Evolutionary conservation across 1,140 invertebrate genomes (phyloP).

Genomic region (Fopius arisanus): DNA sequence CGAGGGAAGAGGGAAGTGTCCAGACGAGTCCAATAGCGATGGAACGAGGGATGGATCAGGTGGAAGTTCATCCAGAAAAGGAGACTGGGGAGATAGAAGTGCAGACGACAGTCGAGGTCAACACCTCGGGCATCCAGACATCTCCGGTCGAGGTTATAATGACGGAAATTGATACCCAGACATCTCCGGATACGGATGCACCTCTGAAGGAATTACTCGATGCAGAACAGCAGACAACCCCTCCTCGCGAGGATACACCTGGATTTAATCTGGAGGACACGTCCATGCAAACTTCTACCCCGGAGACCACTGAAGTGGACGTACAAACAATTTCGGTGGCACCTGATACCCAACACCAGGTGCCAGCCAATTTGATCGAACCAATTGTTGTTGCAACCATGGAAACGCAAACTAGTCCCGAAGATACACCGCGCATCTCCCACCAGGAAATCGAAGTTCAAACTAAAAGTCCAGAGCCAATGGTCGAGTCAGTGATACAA

Average conservation of each 20-base stretch:
- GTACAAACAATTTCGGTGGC: slow-evolving; percentile 30
- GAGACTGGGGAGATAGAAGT: slow-evolving; percentile 46
- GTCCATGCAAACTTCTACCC: slow-evolving; percentile 30
- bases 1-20: slow-evolving; percentile 44
- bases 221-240: slow-evolving; percentile 45
- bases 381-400: slow-evolving; percentile 23
- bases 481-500: slow-evolving; percentile 46
- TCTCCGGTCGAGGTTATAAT: slow-evolving; percentile 40
- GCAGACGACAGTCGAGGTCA: slow-evolving; percentile 42
- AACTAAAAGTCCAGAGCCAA: slow-evolving; percentile 39
- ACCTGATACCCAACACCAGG: slow-evolving; percentile 28
- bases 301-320: slow-evolving; percentile 25
- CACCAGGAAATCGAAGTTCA: slow-evolving; percentile 46
- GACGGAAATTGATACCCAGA: slow-evolving; percentile 52
- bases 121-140: slow-evolving; percentile 46
- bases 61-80: slow-evolving; percentile 52
- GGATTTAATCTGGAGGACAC: slow-evolving; percentile 34
- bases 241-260: slow-evolving; percentile 21
- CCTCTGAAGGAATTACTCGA: slow-evolving; percentile 31
- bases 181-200: slow-evolving; percentile 9
- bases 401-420: slow-evolving; percentile 47
- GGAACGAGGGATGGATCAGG: slow-evolving; percentile 16
- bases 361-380: slow-evolving; percentile 36
- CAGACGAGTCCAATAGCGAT: slow-evolving; percentile 52
- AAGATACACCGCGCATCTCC: slow-evolving; percentile 36